Base-by-base conservation (phyloP, 2,113 vertebrate genomes). In the Mus pahari region DNA sequence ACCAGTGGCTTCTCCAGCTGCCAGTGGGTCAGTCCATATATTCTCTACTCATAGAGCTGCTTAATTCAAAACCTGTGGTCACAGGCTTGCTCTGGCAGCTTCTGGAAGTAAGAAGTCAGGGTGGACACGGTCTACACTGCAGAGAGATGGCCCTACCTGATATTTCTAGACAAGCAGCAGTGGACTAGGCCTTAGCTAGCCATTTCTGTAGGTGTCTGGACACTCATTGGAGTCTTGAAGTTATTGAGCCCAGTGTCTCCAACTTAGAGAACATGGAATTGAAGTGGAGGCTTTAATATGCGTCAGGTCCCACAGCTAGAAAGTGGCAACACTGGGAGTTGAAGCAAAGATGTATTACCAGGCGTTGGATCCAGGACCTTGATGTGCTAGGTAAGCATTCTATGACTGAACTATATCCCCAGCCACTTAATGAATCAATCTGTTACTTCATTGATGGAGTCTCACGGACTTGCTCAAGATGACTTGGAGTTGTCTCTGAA, bases 211-310 rank as follows among this genome's bases (percentile, higher is more conserved):
- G 26, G 4, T 86, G n/a, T 16, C 50, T 86, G 3, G 13, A 64
- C 48, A 55, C n/a, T 92, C 58, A 13, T 28, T 84, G 82, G 78
- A 92, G 66, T 70, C 70, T 83, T 42, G 42, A 70, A 94, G 75
- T 66, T 92, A 53, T 22, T 2, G 5, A 70, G 66, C 26, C 28
- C 45, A 42, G 28, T 82, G n/a, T 28, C 64, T 14, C 71, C 26
- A 45, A 73, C 94, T 87, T 75, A 53, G 22, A 89, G 75, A 81
- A 68, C 14, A 19, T 19, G 62, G 58, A 36, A 33, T 5, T 39
- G 16, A 60, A 81, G 16, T 36, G 45, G 91, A 89, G 24, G 77
- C 28, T 45, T 77, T 71, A 39, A 5, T 9, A 90, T 58, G 60
- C 5, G 12, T 50, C 28, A 68, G 75, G 45, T 62, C 31, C 39